These are phyloP conservation scores for Sesamia nonagrioides DNA, from an alignment of 1,140 invertebrate genomes.

Conservation along the genomic window DNA sequence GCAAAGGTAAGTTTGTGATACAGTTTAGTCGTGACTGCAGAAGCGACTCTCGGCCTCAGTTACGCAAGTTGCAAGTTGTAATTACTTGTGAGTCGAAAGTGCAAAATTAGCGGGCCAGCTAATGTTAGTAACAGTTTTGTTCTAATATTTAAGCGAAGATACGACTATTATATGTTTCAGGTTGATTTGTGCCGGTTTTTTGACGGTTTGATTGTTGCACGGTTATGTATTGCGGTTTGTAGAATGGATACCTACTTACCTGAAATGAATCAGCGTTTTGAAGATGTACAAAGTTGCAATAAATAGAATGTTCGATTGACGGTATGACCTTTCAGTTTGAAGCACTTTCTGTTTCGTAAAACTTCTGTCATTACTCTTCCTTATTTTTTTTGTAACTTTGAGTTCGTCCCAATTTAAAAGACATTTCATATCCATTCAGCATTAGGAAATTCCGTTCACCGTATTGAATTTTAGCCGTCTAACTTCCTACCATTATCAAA, in stretches of 20 bases:
- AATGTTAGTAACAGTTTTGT: slow-evolving; percentile 47
- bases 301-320: neutral
- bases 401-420: neutral
- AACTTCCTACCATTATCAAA: too few relatives aligned
- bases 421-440: too few relatives aligned
- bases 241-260: neutral
- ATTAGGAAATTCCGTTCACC: neutral
- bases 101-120: slow-evolving; percentile 74
- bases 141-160: slow-evolving; percentile 39
- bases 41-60: slow-evolving; percentile 73
- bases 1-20: slow-evolving; percentile 61
- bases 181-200: slow-evolving; percentile 37
- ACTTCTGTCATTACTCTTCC: neutral
- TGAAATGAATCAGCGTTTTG: neutral
- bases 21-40: slow-evolving; percentile 84
- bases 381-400: neutral
- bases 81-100: slow-evolving; percentile 82
- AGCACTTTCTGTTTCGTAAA: neutral
- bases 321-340: slow-evolving; percentile 1
- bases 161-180: slow-evolving; percentile 25
- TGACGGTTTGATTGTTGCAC: slow-evolving; percentile 1
- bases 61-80: slow-evolving; percentile 79
- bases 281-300: slow-evolving; percentile 1
- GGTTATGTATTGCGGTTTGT: slow-evolving; percentile 5
- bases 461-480: neutral